Conservation (phyloP, 2,888 invertebrate species). For the Thelaira solivaga region DNA sequence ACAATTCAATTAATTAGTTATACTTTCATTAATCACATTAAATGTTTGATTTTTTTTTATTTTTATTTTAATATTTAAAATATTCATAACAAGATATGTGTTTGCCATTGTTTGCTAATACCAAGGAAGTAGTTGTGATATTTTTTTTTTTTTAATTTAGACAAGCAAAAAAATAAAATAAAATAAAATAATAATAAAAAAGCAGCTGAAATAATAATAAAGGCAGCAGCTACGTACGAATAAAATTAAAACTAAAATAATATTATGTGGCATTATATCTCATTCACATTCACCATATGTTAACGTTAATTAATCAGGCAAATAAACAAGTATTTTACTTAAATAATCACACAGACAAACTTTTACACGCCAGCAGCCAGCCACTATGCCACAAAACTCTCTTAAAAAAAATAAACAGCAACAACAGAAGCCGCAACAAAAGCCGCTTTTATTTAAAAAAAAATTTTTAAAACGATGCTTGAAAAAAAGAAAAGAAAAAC, state of each 20-base stretch:
- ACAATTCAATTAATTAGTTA: constrained; percentile 25
- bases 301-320: constrained; percentile 63
- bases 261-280: constrained; percentile 52
- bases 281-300: constrained; percentile 53
- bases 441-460: constrained; percentile 32
- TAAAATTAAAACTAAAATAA: constrained; percentile 48
- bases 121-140: constrained; percentile 57
- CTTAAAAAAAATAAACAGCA: not conserved
- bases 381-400: not conserved
- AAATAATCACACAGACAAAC: constrained; percentile 41
- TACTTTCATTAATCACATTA: constrained; percentile 31
- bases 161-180: no score
- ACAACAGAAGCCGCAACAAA: constrained; percentile 8
- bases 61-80: constrained; percentile 19
- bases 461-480: no score
- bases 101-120: constrained; percentile 57
- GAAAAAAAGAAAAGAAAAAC: not conserved
- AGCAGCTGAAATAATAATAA: constrained; percentile 17
- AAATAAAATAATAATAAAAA: constrained; percentile 4
- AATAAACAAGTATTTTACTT: constrained; percentile 61
- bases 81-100: constrained; percentile 28
- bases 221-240: constrained; percentile 11
- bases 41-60: constrained; percentile 2
- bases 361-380: not conserved
- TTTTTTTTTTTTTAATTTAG: constrained; percentile 29